Base-by-base conservation (phyloP, 2,888 invertebrate genomes). In the Camponotus fellah region DNA sequence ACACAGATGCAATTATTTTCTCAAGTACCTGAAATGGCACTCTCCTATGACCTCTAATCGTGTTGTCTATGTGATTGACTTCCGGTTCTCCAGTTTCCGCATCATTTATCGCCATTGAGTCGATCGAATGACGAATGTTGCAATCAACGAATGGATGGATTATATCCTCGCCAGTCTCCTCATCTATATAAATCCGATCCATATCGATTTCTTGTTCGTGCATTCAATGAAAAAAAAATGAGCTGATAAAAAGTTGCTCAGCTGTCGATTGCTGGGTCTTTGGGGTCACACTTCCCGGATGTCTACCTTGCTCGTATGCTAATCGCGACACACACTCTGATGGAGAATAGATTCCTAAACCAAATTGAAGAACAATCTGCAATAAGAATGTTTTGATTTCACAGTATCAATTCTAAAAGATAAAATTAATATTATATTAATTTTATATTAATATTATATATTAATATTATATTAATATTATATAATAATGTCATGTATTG, bases 61-160 rank as follows among this genome's bases (percentile, higher is more conserved):
- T 43, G 10, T 74, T 64, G 9, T 84, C 66, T 46, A 71, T 14
- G 14, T 86, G 46, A n/a, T 46, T 85, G 43, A 89, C 79, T 79
- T 94, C 94, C 5, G 94, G 94, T 79, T 94, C 94, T 1, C 94
- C 94, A 32, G 94, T 94, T 87, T 94, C 94, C 4, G 89, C 93
- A 82, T 94, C 90, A 81, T 93, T 94, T 17, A 91, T 84, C 6
- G 56, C 66, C 12, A 56, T 43, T 6, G 88, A 83, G 43, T 82
- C 79, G 46, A 74, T 72, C 40, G 86, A 69, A 40, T 46, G 74
- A 40, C 58, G 79, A 37, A 80, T 81, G n/a, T 85, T 83, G 62
- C 76, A 82, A 26, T 84, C 74, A 62, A 72, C 75, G n/a, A 86
- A 64, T 5, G 89, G 88, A 34, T 88, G 76, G 14, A 86, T 85